Evolutionary conservation across 2,113 vertebrate species (phyloP), one percentile per base, ranked within the genome.

Genomic region (Seriola aureovittata): DNA sequence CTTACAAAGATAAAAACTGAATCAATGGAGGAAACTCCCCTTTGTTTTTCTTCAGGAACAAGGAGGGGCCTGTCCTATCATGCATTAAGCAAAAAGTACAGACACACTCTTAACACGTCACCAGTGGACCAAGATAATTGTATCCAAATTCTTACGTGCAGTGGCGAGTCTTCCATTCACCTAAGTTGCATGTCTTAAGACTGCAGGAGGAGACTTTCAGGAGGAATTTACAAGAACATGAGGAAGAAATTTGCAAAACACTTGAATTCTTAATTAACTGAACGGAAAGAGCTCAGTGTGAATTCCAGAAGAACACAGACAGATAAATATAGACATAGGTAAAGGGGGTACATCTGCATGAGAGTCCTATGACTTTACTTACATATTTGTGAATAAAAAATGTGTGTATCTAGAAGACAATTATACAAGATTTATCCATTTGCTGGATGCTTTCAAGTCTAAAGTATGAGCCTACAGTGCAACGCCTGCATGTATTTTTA

Each of bases 401-500:
- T 21, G 13, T 29, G 23, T 29, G 11, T 13, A 52, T 29, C 19
- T 64, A 11, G 36, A 34, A 9, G 76, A 62, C 71, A 46, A 34
- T 75, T 60, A 50, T 19, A 80, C 76, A 59, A 59, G 65, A 50
- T 54, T 84, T 70, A 38, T 55, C 50, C 60, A 40, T 73, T 85
- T 73, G 36, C 5, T 54, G 50, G 71, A 65, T 71, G 80, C 64
- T 83, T 82, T 77, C 23, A 85, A 55, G 52, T 66, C 10, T 69
- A 13, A 73, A 38, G 44, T 42, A 55, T 29, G 29, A 70, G 48
- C 59, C 52, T 46, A 40, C 63, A 17, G 29, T 34, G 17, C 11
- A 14, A 8, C 23, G 44, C 38, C 54, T 75, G 36, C 34, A 34
- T 13, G 57, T 50, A 80, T 73, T 71, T 81, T 62, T 74, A 75